Conservation (phyloP, 2,113 vertebrate species). For the Mobula hypostoma region DNA sequence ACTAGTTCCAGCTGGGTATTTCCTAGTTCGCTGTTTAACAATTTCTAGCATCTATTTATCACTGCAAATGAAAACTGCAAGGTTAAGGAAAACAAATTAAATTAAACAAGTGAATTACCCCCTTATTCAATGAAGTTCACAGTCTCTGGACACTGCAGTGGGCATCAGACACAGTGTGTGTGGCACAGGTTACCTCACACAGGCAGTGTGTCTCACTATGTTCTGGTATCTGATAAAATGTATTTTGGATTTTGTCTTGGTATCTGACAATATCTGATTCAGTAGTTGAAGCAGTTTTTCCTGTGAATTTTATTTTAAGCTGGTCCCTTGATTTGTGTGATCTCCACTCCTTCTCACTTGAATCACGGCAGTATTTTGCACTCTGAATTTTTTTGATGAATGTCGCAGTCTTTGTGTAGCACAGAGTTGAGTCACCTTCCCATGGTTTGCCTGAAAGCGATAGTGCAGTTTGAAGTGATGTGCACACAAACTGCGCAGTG, state of each 20-base stretch:
- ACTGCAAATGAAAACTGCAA: too few relatives aligned
- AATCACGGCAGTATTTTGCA: not conserved
- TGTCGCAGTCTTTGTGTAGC: not conserved
- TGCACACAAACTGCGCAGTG: not conserved
- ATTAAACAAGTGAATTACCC: too few relatives aligned
- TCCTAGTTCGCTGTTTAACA: too few relatives aligned
- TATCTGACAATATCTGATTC: not conserved
- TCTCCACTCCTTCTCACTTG: not conserved
- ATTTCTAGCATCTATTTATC: too few relatives aligned
- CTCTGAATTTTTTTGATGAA: not conserved
- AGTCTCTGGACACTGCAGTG: too few relatives aligned
- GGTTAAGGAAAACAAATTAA: too few relatives aligned
- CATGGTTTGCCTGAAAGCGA: not conserved
- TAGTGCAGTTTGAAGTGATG: not conserved
- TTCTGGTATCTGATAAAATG: too few relatives aligned
- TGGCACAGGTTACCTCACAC: too few relatives aligned
- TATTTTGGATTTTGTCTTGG: not conserved
- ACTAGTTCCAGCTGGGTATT: too few relatives aligned
- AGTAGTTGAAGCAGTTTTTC: not conserved
- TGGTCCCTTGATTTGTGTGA: not conserved
- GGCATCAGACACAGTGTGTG: too few relatives aligned
- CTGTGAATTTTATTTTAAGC: not conserved
- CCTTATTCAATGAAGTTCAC: too few relatives aligned
- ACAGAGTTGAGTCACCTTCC: not conserved
- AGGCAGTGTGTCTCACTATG: not conserved